phyloP scores from a whole-genome alignment of 1,140 invertebrate genomes.

The Drosophila teissieri region DNA sequence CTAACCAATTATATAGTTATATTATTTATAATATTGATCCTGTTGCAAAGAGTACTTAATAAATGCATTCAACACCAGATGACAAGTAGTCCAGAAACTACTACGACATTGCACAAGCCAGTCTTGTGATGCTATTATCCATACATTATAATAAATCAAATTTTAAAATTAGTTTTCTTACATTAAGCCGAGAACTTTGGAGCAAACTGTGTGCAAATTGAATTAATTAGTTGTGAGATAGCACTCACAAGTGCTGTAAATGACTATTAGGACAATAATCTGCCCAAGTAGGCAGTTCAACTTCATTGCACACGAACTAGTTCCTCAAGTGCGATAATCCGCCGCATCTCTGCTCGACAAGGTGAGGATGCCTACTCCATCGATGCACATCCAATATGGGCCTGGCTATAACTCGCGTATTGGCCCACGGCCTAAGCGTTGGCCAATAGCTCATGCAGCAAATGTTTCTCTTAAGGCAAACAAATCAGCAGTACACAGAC shows the following conservation, averaged over 20 bases:
- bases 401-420: conserved; percentile 25
- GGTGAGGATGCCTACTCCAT: conserved; percentile 9
- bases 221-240: not conserved
- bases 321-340: conserved; percentile 7
- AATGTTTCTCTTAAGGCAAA: conserved; percentile 51
- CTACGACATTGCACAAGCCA: too few species aligned
- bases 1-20: too few species aligned
- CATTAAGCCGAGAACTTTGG: not conserved
- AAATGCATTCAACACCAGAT: too few species aligned
- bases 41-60: too few species aligned
- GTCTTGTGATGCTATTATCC: too few species aligned
- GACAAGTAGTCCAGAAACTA: too few species aligned
- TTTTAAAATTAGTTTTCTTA: not conserved
- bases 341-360: conserved; percentile 9
- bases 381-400: conserved; percentile 39
- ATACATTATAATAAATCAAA: too few species aligned
- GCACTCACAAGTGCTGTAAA: not conserved
- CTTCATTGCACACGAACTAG: conserved; percentile 9
- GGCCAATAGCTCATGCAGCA: conserved; percentile 43
- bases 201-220: not conserved
- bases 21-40: too few species aligned
- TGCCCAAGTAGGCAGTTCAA: not conserved
- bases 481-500: conserved; percentile 27
- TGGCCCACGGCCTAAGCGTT: conserved; percentile 24
- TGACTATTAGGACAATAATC: not conserved